These are phyloP conservation scores for Eutrigla gurnardus DNA, from an alignment of 2,797 vertebrate species.

Conservation along the genomic window DNA sequence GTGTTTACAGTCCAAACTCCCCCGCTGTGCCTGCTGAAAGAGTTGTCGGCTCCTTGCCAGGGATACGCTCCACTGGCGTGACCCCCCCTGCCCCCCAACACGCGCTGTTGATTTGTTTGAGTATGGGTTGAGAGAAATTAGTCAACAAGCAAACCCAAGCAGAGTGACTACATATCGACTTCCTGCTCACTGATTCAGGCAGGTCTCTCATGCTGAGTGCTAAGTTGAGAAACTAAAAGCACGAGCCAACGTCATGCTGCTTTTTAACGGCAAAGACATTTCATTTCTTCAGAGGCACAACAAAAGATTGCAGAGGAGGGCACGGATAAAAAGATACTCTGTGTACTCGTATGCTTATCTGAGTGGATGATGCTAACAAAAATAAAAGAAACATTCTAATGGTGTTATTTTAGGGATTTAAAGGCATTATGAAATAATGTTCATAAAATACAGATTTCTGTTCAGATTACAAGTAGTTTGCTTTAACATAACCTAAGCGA, in stretches of 20 bases:
- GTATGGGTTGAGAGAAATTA: constrained; percentile 48
- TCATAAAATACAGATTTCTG: not conserved
- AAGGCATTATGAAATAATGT: not conserved
- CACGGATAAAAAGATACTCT: not conserved
- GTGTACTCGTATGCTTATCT: not conserved
- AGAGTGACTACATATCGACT: constrained; percentile 30
- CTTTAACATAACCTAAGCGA: not conserved
- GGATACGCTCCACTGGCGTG: constrained; percentile 45
- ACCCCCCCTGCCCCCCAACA: constrained; percentile 8
- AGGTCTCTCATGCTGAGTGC: constrained; percentile 26
- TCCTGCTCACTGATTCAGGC: constrained; percentile 20
- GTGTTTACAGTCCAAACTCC: constrained; percentile 60
- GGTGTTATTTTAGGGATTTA: not conserved
- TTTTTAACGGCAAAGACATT: constrained; percentile 9
- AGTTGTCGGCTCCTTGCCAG: constrained; percentile 50
- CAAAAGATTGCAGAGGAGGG: not conserved
- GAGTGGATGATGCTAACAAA: not conserved
- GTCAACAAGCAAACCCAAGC: constrained; percentile 38
- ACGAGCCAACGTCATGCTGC: not conserved
- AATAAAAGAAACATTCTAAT: not conserved
- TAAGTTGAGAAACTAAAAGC: constrained; percentile 20
- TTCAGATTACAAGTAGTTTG: not conserved
- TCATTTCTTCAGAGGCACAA: not conserved
- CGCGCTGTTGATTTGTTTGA: constrained; percentile 54
- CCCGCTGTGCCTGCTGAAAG: constrained; percentile 57